These are phyloP conservation scores for Noctua pronuba DNA, from an alignment of 2,888 invertebrate species.

Conservation along the genomic window DNA sequence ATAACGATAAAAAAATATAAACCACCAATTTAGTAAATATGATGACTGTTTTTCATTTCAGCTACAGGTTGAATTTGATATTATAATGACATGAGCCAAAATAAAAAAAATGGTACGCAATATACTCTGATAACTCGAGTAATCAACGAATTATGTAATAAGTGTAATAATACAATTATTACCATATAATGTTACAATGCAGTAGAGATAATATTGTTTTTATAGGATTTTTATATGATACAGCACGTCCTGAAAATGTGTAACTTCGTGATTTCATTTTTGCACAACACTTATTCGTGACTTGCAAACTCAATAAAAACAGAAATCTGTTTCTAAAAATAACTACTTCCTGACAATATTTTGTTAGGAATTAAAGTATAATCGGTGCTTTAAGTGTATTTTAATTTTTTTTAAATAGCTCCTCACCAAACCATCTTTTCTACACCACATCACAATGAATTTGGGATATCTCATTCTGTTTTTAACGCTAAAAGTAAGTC, in stretches of 20 bases:
- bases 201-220: slow-evolving; percentile 28
- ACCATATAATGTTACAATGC: slow-evolving; percentile 14
- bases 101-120: slow-evolving; percentile 18
- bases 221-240: slow-evolving; percentile 39
- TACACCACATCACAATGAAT: slow-evolving; percentile 44
- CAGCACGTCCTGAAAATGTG: slow-evolving; percentile 45
- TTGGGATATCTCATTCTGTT: slow-evolving; percentile 37
- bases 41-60: slow-evolving; percentile 36
- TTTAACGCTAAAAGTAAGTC: slow-evolving; percentile 52
- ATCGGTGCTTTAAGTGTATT: background rate
- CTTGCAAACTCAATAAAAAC: slow-evolving; percentile 56
- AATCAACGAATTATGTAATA: slow-evolving; percentile 39
- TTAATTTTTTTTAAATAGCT: no score
- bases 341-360: slow-evolving; percentile 32
- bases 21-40: slow-evolving; percentile 7
- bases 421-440: background rate
- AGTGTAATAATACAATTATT: slow-evolving; percentile 6
- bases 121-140: slow-evolving; percentile 21
- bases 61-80: background rate
- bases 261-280: slow-evolving; percentile 35
- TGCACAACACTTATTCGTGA: slow-evolving; percentile 46
- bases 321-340: slow-evolving; percentile 19
- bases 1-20: slow-evolving; percentile 1
- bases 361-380: slow-evolving; percentile 21
- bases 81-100: background rate